A percentile compares a stretch with the other conserved stretches of the same genome.
These are phyloP conservation scores for Enteromius fasciolatus DNA, from an alignment of 2,797 vertebrate genomes.

Conservation along the genomic window DNA sequence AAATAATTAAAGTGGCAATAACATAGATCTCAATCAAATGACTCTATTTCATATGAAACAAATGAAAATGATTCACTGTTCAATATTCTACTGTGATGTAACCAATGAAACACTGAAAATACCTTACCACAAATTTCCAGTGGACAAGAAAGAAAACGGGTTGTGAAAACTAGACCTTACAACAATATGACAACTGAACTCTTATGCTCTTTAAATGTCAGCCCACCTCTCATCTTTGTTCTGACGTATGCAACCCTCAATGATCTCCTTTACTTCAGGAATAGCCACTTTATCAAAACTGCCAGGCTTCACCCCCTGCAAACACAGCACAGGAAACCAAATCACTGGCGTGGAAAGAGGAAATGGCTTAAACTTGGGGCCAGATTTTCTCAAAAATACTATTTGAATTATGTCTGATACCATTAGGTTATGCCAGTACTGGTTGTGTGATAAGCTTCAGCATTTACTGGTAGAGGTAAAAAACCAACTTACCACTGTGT, in stretches of 20 bases:
- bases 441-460: neutral
- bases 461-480: conserved; percentile 43
- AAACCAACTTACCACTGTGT: conserved; percentile 62
- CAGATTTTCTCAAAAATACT: neutral
- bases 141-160: neutral
- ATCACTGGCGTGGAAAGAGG: conserved; percentile 47
- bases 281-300: conserved; percentile 99
- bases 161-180: neutral
- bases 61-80: neutral
- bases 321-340: conserved; percentile 69
- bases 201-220: neutral
- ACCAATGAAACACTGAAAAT: neutral
- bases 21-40: neutral
- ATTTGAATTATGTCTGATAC: neutral
- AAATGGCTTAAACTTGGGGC: neutral
- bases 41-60: neutral
- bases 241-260: conserved; percentile 97
- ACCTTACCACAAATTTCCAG: neutral
- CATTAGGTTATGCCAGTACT: neutral
- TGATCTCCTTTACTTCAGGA: conserved; percentile 99
- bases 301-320: conserved; percentile 95
- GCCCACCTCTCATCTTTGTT: conserved; percentile 96
- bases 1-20: neutral
- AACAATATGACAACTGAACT: neutral
- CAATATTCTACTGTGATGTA: neutral